Conservation (phyloP, 2,797 vertebrate species). For the Sebastes diaconus region DNA sequence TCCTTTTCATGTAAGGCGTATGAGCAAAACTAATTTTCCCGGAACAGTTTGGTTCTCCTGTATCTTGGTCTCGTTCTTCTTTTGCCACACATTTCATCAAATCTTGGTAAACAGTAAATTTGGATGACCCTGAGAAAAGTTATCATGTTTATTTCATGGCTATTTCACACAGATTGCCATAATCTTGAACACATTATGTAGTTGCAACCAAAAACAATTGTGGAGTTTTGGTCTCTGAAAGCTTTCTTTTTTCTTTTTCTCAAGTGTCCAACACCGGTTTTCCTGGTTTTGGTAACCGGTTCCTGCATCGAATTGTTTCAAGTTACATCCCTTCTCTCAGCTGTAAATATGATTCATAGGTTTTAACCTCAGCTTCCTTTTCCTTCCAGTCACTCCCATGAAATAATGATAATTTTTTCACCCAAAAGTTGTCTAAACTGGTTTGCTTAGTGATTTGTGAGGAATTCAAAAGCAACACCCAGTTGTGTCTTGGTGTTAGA, state of each 20-base stretch:
- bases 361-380: background rate
- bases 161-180: background rate
- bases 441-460: slow-evolving; percentile 44
- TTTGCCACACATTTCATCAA: background rate
- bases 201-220: background rate
- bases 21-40: background rate
- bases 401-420: slow-evolving; percentile 16
- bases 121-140: background rate
- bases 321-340: slow-evolving; percentile 18
- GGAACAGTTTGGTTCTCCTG: background rate
- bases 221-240: background rate
- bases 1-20: background rate
- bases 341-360: slow-evolving; percentile 4
- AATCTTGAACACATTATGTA: background rate
- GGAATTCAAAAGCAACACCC: slow-evolving; percentile 49
- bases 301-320: slow-evolving; percentile 30
- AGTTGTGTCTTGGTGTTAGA: background rate
- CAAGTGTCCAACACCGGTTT: slow-evolving; percentile 4
- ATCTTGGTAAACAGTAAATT: background rate
- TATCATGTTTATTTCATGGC: background rate
- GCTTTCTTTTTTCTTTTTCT: background rate
- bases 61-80: background rate
- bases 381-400: background rate
- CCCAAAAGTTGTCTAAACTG: slow-evolving; percentile 18
- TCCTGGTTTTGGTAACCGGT: slow-evolving; percentile 17